Percentiles rank a stretch among this genome's conserved stretches.
phyloP scores from a whole-genome alignment of 2,797 vertebrate genomes.

The Ptychadena robeensis region DNA sequence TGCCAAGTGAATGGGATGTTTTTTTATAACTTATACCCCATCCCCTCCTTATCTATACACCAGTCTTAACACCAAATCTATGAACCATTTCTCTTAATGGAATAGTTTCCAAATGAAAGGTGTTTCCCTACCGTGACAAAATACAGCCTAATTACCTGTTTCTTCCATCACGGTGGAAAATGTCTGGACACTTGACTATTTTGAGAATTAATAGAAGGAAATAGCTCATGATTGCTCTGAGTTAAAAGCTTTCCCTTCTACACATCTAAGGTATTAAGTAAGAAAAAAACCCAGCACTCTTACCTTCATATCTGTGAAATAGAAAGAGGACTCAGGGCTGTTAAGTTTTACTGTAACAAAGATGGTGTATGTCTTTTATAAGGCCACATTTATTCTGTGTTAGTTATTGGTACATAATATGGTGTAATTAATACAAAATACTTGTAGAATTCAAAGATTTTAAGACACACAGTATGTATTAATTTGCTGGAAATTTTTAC shows the following conservation, averaged over 20 bases:
- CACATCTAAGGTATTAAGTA: not conserved
- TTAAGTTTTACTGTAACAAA: not conserved
- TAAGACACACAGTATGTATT: too few species aligned
- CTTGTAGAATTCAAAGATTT: too few species aligned
- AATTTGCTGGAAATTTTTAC: too few species aligned
- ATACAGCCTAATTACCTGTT: constrained; percentile 39
- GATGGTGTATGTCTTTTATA: not conserved
- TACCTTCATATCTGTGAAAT: not conserved
- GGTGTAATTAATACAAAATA: too few species aligned
- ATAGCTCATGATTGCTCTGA: constrained; percentile 41
- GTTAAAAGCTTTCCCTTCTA: constrained; percentile 29
- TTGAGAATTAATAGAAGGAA: constrained; percentile 44
- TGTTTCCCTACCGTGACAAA: constrained; percentile 32
- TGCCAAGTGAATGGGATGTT: not conserved
- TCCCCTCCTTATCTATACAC: not conserved
- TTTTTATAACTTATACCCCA: constrained; percentile 12
- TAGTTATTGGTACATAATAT: too few species aligned
- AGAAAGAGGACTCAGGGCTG: not conserved
- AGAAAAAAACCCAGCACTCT: constrained; percentile 11
- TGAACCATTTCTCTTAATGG: constrained; percentile 33
- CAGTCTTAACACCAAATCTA: constrained; percentile 15
- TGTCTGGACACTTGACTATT: constrained; percentile 51
- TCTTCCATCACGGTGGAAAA: constrained; percentile 24
- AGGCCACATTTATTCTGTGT: too few species aligned
- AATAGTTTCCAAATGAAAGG: constrained; percentile 34